Base-by-base conservation (phyloP, 1,140 invertebrate genomes). In the Eufriesea mexicana region DNA sequence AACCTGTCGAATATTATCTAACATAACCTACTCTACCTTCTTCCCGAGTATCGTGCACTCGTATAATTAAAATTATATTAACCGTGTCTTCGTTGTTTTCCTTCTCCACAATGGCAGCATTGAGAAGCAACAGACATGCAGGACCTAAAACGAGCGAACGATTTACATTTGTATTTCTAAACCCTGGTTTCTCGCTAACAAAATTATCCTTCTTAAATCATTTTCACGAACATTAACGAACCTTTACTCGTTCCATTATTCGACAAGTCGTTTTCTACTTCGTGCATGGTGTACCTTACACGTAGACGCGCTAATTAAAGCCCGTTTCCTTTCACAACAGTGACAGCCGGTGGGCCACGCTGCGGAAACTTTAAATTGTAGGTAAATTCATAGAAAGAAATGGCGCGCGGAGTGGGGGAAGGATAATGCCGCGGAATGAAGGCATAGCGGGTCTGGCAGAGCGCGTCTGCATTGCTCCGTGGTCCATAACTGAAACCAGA, bases 401-500 rank as follows among this genome's bases (percentile, higher is more conserved):
- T 18, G 51, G 25, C 6, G 18, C 12, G 9, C 20, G 10, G 9
- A 6, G n/a, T 9, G 7, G 14, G 8, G 1, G 28, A 28, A 23
- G 7, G 18, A 49, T 51, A 81, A 47, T 45, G 45, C 28, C 10
- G 59, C 4, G 35, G n/a, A 80, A 64, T 73, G 49, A 64, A 54
- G 59, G 10, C 10, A 10, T 68, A 49, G n/a, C 45, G 66, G 6
- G 66, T 67, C n/a, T 47, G 23, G 42, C 14, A 47, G 12, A 47
- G 45, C n/a, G 28, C 61, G n/a, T 75, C 51, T 45, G n/a, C 42
- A 47, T 35, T 67, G 72, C 72, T 67, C 14, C 51, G 35, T 67
- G 70, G 57, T 73, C 57, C 78, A 80, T 62, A 80, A 80, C 78
- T 73, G 78, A 73, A 64, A 80, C 68, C 78, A 80, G 78, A 73